Base-by-base conservation (phyloP, 2,113 vertebrate genomes). In the Trichomycterus rosablanca region DNA sequence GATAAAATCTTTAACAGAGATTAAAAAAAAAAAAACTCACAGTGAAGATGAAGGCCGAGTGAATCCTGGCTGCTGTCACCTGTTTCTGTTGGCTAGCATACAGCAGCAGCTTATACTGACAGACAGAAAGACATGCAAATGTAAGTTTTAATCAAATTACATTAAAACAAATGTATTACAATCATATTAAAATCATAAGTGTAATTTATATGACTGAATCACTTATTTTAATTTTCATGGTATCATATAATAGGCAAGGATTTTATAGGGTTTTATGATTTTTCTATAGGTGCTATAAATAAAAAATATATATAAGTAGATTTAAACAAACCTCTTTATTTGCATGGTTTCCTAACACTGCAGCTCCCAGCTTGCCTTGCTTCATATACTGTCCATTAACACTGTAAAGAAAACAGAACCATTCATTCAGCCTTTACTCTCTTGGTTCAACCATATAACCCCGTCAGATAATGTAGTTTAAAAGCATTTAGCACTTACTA, bases 311-410 rank as follows among this genome's bases (percentile, higher is more conserved):
- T n/a, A n/a, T n/a, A n/a, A n/a, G n/a, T n/a, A n/a, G n/a, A n/a
- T n/a, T n/a, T n/a, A n/a, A n/a, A n/a, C n/a, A n/a, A 26, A 99
- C 96, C 92, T 99, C 94, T 84, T 76, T 92, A 50, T 84, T 76
- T 3, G 80, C 5, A 1, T 94, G 92, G 77, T 76, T 95, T 43
- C 94, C 96, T 76, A 99, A 80, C 0, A 97, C 84, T 0, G 96
- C 96, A 5, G 89, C 93, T 80, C 96, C 96, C 45, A 96, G 91
- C 79, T 96, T 99, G 22, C 95, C 95, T 70, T 97, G 94, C 78
- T 96, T 98, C 77, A 86, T 46, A 58, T 97, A 98, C 37, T 97
- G 93, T 71, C 92, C 93, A 1, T 91, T 94, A 58, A 84, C 55
- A 51, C 66, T 72, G 42, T 9, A 23, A 62, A 18, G 4, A 51